These are phyloP conservation scores for Sarcophaga subvicina DNA, from an alignment of 2,888 invertebrate genomes.

Conservation along the genomic window DNA sequence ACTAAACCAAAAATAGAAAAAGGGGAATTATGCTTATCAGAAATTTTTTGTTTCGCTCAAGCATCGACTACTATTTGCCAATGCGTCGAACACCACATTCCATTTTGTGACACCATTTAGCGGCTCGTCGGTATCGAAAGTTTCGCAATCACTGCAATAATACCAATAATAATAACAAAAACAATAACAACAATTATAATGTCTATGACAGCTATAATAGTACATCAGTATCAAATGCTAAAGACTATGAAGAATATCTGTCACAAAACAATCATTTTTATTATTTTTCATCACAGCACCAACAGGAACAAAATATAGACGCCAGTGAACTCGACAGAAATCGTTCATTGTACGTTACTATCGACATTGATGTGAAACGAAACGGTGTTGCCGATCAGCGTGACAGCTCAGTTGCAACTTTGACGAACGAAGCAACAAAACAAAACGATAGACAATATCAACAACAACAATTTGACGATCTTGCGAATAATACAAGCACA, in stretches of 20 bases:
- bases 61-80: slow-evolving; percentile 72
- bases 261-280: slow-evolving; percentile 49
- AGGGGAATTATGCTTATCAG: slow-evolving; percentile 75
- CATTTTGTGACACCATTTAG: slow-evolving; percentile 77
- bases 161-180: slow-evolving; percentile 26
- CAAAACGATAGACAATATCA: slow-evolving; percentile 50
- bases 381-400: slow-evolving; percentile 53
- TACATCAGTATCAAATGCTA: slow-evolving; percentile 41
- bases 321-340: slow-evolving; percentile 35
- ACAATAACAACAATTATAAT: slow-evolving; percentile 42
- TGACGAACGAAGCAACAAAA: slow-evolving; percentile 55
- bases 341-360: slow-evolving; percentile 68
- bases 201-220: slow-evolving; percentile 31
- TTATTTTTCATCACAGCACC: slow-evolving; percentile 54
- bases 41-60: slow-evolving; percentile 76
- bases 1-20: slow-evolving; percentile 10
- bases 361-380: slow-evolving; percentile 73
- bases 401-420: slow-evolving; percentile 59
- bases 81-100: slow-evolving; percentile 74
- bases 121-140: slow-evolving; percentile 74
- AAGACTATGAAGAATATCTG: slow-evolving; percentile 47
- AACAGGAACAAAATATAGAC: slow-evolving; percentile 23
- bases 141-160: slow-evolving; percentile 72
- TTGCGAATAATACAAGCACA: slow-evolving; percentile 32
- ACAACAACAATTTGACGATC: slow-evolving; percentile 46